Evolutionary conservation across 2,888 invertebrate genomes (phyloP).

Genomic region (Listrodromus nycthemerus): DNA sequence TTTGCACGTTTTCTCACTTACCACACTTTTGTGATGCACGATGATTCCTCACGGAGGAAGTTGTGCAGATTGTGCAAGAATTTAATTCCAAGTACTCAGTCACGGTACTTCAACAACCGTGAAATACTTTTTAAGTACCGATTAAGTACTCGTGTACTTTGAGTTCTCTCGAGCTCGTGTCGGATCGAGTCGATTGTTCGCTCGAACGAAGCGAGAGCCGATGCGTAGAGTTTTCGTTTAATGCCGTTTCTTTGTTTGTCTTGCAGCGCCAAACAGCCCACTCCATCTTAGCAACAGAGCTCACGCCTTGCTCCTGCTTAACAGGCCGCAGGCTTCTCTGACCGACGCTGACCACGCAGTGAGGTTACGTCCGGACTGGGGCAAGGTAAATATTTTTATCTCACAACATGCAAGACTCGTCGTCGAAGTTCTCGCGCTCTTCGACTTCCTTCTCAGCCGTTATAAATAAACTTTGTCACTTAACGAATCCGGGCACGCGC

Average conservation of each 20-base stretch:
- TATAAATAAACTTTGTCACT: constrained; percentile 21
- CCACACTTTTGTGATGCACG: no score
- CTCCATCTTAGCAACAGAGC: constrained; percentile 88
- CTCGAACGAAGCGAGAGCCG: not conserved
- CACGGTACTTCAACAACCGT: no score
- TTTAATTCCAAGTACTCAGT: no score
- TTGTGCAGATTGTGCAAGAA: no score
- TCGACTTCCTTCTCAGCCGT: constrained; percentile 10
- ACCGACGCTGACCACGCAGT: constrained; percentile 89
- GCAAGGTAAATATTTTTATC: constrained; percentile 86
- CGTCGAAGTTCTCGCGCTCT: not conserved
- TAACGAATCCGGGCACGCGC: not conserved
- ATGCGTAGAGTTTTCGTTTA: not conserved
- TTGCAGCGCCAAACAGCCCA: constrained; percentile 88
- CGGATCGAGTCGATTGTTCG: not conserved
- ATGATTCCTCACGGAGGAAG: no score
- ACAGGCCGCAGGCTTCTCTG: constrained; percentile 87
- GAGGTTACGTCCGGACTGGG: constrained; percentile 88
- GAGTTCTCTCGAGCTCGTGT: no score
- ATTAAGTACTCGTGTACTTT: no score
- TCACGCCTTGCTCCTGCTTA: constrained; percentile 87
- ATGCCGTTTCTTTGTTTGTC: constrained; percentile 66
- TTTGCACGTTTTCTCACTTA: no score
- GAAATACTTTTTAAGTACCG: no score
- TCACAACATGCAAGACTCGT: not conserved